Evolutionary conservation across 2,888 invertebrate genomes (phyloP).

Genomic region (Melanargia galathea): DNA sequence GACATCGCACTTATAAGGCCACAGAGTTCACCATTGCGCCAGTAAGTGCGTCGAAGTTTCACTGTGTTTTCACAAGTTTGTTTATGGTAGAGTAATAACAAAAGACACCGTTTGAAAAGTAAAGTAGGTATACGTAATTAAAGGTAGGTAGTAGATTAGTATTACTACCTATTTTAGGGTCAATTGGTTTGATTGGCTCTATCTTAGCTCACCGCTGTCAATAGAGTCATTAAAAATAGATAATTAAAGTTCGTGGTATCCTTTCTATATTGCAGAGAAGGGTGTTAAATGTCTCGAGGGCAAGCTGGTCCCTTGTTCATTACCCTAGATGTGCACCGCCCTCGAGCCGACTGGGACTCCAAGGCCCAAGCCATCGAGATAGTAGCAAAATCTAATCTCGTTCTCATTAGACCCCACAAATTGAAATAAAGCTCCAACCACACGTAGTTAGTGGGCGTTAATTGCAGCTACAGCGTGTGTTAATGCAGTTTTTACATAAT

Average conservation of each 20-base stretch:
- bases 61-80: too few species aligned
- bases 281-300: conserved; percentile 16
- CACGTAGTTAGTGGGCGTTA: conserved; percentile 2
- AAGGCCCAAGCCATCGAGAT: conserved; percentile 31
- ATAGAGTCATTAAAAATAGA: background rate
- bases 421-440: conserved; percentile 35
- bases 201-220: background rate
- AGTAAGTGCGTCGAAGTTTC: too few species aligned
- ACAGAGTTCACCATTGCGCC: too few species aligned
- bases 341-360: conserved; percentile 31
- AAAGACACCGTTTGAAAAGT: too few species aligned
- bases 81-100: too few species aligned
- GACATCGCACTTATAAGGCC: too few species aligned
- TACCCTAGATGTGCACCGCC: conserved; percentile 37
- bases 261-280: background rate
- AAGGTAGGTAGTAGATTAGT: too few species aligned
- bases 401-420: conserved; percentile 37
- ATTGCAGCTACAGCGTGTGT: conserved; percentile 3
- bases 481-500: background rate
- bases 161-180: too few species aligned
- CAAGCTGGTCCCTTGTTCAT: conserved; percentile 37
- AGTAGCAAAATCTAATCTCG: conserved; percentile 39
- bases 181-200: background rate
- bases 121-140: too few species aligned
- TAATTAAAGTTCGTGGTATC: background rate